phyloP scores from a whole-genome alignment of 1,140 invertebrate genomes.

The Sarcophaga peregrina region DNA sequence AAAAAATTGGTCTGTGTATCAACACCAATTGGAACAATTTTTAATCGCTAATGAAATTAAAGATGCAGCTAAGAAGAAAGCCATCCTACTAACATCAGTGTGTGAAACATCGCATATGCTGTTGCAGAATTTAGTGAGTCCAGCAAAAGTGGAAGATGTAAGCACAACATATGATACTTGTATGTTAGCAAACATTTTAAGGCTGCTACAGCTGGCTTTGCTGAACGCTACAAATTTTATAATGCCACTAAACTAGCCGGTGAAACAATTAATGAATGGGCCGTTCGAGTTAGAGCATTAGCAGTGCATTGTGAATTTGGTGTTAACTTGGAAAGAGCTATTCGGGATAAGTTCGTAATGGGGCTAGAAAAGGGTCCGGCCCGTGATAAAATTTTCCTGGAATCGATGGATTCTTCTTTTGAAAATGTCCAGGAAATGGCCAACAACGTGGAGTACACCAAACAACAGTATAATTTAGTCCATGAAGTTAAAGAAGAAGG shows the following conservation, averaged over 20 bases:
- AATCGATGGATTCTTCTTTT: constrained; percentile 63
- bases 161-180: not conserved
- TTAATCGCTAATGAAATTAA: not conserved
- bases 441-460: constrained; percentile 47
- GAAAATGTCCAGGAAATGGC: constrained; percentile 53
- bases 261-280: constrained; percentile 43
- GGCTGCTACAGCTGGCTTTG: constrained; percentile 4
- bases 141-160: not conserved
- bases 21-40: not conserved
- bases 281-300: constrained; percentile 51
- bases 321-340: constrained; percentile 47
- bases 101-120: constrained; percentile 32
- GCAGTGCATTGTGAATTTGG: constrained; percentile 56
- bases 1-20: not conserved
- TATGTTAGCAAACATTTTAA: constrained; percentile 28
- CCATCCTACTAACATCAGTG: constrained; percentile 27
- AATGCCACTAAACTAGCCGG: not conserved
- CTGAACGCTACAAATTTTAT: not conserved
- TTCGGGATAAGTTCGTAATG: constrained; percentile 59
- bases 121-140: constrained; percentile 36
- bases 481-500: not conserved
- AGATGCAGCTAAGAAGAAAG: not conserved
- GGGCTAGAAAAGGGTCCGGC: constrained; percentile 53
- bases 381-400: constrained; percentile 63
- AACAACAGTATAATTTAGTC: constrained; percentile 44